Percentiles rank a stretch among this genome's conserved stretches.
Evolutionary conservation across 2,113 vertebrate genomes (phyloP).

Genomic region (Amblyopsis rosae): DNA sequence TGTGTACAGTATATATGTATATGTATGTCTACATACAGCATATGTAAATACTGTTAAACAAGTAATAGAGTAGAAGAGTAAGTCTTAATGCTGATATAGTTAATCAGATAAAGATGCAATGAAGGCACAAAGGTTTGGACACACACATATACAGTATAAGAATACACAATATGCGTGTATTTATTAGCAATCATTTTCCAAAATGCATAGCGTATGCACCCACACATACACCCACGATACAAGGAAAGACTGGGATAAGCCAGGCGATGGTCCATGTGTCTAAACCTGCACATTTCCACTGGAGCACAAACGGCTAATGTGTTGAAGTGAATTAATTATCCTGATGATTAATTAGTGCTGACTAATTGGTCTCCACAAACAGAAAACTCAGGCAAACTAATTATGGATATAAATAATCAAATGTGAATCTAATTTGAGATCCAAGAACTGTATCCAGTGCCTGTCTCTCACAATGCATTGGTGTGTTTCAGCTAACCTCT

Average conservation of each 20-base stretch:
- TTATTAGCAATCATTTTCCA: background rate
- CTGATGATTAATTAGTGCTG: slow-evolving; percentile 40
- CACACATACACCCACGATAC: background rate
- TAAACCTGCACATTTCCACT: slow-evolving; percentile 7
- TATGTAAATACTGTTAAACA: background rate
- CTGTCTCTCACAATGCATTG: slow-evolving; percentile 23
- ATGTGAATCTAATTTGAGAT: slow-evolving; percentile 3
- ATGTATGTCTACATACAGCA: too few species aligned
- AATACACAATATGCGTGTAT: background rate
- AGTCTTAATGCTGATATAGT: background rate
- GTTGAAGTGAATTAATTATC: slow-evolving; percentile 19
- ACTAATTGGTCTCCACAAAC: slow-evolving; percentile 24
- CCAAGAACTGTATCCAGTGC: slow-evolving; percentile 11
- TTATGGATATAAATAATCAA: slow-evolving; percentile 22
- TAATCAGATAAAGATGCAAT: background rate
- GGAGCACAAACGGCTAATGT: slow-evolving; percentile 1
- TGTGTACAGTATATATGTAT: too few species aligned
- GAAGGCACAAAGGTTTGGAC: background rate
- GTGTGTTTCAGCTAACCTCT: slow-evolving; percentile 24
- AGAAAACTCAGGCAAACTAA: slow-evolving; percentile 22
- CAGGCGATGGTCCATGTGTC: background rate
- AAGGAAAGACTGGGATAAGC: background rate
- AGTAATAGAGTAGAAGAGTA: background rate
- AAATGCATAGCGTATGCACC: background rate
- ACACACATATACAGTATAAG: background rate